Conservation (phyloP, 1,140 invertebrate genomes). For the Dryas iulia region DNA sequence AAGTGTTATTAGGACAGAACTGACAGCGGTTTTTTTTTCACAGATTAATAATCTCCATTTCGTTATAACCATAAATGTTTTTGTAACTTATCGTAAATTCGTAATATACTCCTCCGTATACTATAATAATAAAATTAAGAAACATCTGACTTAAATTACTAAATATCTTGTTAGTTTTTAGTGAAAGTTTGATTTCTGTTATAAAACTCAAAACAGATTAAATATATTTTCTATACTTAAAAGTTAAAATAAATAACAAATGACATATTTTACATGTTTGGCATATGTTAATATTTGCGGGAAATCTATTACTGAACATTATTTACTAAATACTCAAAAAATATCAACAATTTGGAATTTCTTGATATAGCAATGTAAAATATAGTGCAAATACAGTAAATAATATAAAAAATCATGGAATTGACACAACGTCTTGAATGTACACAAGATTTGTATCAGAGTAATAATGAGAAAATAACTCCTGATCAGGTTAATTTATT, state of each 20-base stretch:
- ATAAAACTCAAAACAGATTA: background rate
- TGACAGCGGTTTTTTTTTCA: no score
- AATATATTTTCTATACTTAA: background rate
- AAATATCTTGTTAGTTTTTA: no score
- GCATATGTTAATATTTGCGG: background rate
- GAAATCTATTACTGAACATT: background rate
- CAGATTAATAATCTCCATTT: no score
- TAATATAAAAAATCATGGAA: slow-evolving; percentile 45
- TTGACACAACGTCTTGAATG: slow-evolving; percentile 62
- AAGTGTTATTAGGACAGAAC: no score
- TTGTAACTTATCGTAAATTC: no score
- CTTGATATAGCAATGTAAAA: background rate
- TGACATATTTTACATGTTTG: background rate
- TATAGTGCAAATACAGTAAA: slow-evolving; percentile 2
- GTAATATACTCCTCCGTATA: no score
- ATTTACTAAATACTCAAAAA: background rate
- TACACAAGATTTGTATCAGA: slow-evolving; percentile 52
- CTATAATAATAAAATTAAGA: background rate
- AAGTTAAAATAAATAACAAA: background rate
- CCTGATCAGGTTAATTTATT: slow-evolving; percentile 52
- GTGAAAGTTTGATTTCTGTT: no score
- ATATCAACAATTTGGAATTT: background rate
- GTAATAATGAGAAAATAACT: slow-evolving; percentile 36
- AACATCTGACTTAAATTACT: no score
- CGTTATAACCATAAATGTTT: no score